Evolutionary conservation across 2,797 vertebrate species (phyloP).

Genomic region (Emydoidea blandingii): DNA sequence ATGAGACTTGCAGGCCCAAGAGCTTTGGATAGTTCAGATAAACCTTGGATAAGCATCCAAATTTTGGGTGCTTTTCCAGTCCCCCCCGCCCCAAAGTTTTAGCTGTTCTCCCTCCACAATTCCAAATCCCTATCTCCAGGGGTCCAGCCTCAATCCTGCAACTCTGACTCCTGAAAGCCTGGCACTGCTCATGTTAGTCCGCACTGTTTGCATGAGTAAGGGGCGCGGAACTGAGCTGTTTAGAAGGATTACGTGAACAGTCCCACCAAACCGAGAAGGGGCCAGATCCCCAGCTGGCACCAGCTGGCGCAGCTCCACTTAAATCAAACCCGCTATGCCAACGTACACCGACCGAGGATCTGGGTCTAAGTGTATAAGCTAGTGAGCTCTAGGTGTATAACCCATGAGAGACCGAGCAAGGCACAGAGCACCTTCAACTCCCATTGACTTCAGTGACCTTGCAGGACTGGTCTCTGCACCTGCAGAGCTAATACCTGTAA

Average conservation of each 20-base stretch:
- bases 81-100: neutral
- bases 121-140: neutral
- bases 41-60: neutral
- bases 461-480: slow-evolving; percentile 53
- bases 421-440: neutral
- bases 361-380: neutral
- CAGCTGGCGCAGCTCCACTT: neutral
- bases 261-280: neutral
- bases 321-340: neutral
- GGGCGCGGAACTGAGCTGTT: slow-evolving; percentile 50
- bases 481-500: neutral
- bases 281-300: neutral
- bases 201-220: slow-evolving; percentile 55
- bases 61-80: neutral
- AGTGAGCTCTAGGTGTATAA: neutral
- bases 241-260: slow-evolving; percentile 36
- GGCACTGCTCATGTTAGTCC: neutral
- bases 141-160: slow-evolving; percentile 10
- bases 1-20: neutral
- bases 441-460: neutral
- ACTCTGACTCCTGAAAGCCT: slow-evolving; percentile 41
- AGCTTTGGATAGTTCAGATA: slow-evolving; percentile 18
- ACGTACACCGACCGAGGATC: neutral
- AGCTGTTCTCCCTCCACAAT: slow-evolving; percentile 20
- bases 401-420: neutral